Evolutionary conservation across 1,140 invertebrate species (phyloP), one percentile per base, ranked within the genome.

Genomic region (Sitodiplosis mosellana): DNA sequence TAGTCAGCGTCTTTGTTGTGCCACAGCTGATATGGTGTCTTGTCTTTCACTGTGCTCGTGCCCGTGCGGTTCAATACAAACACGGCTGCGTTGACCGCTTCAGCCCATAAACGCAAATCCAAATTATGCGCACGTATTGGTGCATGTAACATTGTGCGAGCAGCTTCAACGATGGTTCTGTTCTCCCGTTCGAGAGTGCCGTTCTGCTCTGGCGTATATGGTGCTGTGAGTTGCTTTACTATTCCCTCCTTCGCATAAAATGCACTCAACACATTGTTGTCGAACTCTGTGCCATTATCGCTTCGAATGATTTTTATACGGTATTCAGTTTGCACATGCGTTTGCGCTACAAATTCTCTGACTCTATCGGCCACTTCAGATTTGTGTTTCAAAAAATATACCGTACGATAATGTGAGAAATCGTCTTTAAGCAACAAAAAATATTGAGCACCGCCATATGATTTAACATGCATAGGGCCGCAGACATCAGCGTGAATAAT

Each of bases 191-290:
- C 51, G 11, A n/a, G n/a, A n/a, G n/a, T n/a, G n/a, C 68, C 67
- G 54, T 74, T 75, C 50, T 70, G 61, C 53, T 74, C 50, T 0
- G 69, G 65, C 4, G 61, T 66, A 50, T 70, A 70, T 1, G 59
- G 42, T 17, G 60, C 56, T 15, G 56, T 58, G 7, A 46, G 58
- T 53, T 66, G 56, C 50, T 69, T 62, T 20, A 27, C 46, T 18
- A 69, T 64, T 8, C 61, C 62, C 37, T 46, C 33, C 40, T 34
- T 47, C 20, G 47, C 14, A 2, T 58, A 53, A 7, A 60, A 41
- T n/a, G 61, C 46, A 48, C 56, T 50, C 2, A 69, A 45, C 20
- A 59, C 52, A 46, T 54, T 50, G 45, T 65, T 68, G 0, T 60
- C 37, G 49, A 64, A 66, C 36, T 69, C 67, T 10, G 55, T 20